phyloP scores from a whole-genome alignment of 1,140 invertebrate genomes.

The Heliothis subflexa region DNA sequence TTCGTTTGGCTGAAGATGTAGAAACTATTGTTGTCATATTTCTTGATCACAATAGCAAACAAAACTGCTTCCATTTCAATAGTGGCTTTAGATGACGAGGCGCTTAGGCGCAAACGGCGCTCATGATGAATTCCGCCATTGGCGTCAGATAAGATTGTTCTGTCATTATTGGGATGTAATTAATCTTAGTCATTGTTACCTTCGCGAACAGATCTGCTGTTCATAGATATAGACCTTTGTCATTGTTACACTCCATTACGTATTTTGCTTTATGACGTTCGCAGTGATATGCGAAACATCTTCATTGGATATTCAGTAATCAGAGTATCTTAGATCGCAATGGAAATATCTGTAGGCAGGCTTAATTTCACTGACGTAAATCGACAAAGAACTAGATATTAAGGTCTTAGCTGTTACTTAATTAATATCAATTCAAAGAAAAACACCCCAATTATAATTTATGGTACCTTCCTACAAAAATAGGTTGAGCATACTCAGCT shows the following conservation, averaged over 20 bases:
- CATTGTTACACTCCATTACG: constrained; percentile 55
- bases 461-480: not conserved
- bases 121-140: constrained; percentile 64
- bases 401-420: constrained; percentile 1
- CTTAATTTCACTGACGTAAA: not conserved
- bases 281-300: constrained; percentile 57
- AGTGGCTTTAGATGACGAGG: constrained; percentile 49
- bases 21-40: constrained; percentile 45
- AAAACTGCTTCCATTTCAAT: constrained; percentile 36
- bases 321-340: not conserved
- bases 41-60: constrained; percentile 35
- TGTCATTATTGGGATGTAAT: constrained; percentile 70
- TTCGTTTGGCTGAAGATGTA: constrained; percentile 37
- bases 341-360: not conserved
- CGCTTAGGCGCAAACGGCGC: constrained; percentile 55
- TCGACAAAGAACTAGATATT: not conserved
- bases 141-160: constrained; percentile 67
- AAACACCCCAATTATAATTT: not conserved
- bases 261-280: constrained; percentile 65
- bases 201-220: constrained; percentile 63
- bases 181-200: constrained; percentile 73
- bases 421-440: constrained; percentile 24
- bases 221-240: constrained; percentile 56
- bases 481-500: not conserved
- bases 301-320: constrained; percentile 54